Conservation (phyloP, 1,140 invertebrate genomes). For the Amphibalanus amphitrite region DNA sequence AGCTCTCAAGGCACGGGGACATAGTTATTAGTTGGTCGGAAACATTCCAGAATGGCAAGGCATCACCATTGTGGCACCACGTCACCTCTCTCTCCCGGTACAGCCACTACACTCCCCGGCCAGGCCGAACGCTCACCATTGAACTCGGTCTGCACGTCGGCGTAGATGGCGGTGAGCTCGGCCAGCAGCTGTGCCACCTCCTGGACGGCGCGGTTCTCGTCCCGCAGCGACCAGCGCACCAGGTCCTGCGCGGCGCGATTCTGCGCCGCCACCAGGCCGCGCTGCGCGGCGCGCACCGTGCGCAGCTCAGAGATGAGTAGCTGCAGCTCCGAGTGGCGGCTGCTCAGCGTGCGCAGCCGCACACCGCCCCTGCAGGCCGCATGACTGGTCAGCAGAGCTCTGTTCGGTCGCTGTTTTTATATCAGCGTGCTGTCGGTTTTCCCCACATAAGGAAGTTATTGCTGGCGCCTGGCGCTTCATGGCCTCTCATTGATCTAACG, state of each 20-base stretch:
- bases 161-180: constrained; percentile 33
- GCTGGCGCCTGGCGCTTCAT: no score
- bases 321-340: constrained; percentile 32
- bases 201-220: constrained; percentile 35
- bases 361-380: constrained; percentile 31
- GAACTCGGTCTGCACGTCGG: constrained; percentile 35
- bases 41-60: no score
- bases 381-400: no score
- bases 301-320: constrained; percentile 36
- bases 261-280: constrained; percentile 32
- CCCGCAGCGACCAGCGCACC: constrained; percentile 30
- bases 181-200: constrained; percentile 32
- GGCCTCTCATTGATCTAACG: no score
- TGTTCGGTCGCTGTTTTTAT: no score
- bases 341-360: constrained; percentile 31
- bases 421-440: no score
- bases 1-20: no score
- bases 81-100: no score
- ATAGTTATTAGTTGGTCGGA: no score
- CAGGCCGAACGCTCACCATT: constrained; percentile 20
- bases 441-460: no score
- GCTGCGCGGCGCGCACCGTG: constrained; percentile 29
- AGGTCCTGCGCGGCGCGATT: constrained; percentile 33
- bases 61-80: no score
- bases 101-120: no score